Evolutionary conservation across 2,888 invertebrate genomes (phyloP).

Genomic region (Podabrus alpinus): DNA sequence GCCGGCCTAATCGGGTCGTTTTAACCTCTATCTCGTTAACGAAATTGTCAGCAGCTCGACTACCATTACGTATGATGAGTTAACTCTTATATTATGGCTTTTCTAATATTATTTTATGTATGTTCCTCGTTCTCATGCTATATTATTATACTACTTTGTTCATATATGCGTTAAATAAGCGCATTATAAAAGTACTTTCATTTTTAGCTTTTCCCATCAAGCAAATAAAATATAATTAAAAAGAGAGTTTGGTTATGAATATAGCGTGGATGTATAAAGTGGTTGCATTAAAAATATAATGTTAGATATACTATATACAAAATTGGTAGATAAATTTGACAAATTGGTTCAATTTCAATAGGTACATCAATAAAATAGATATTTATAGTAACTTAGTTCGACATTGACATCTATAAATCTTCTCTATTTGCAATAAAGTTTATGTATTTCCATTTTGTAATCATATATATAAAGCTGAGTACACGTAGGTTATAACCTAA

Average conservation of each 20-base stretch:
- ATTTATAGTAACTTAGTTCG: constrained; percentile 20
- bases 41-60: constrained; percentile 28
- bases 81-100: constrained; percentile 32
- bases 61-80: constrained; percentile 27
- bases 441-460: constrained; percentile 3
- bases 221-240: neutral
- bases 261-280: neutral
- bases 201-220: neutral
- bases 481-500: neutral
- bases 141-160: constrained; percentile 7
- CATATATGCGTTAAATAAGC: constrained; percentile 21
- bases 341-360: neutral
- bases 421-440: constrained; percentile 16
- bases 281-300: neutral
- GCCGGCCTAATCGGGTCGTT: constrained; percentile 33
- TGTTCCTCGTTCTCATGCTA: constrained; percentile 6
- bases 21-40: constrained; percentile 34
- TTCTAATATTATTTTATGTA: constrained; percentile 30
- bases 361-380: constrained; percentile 23
- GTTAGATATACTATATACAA: neutral
- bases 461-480: neutral
- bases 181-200: constrained; percentile 9
- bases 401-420: constrained; percentile 25
- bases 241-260: neutral
- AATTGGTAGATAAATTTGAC: neutral